phyloP scores from a whole-genome alignment of 2,113 vertebrate species.

The Sapajus apella region DNA sequence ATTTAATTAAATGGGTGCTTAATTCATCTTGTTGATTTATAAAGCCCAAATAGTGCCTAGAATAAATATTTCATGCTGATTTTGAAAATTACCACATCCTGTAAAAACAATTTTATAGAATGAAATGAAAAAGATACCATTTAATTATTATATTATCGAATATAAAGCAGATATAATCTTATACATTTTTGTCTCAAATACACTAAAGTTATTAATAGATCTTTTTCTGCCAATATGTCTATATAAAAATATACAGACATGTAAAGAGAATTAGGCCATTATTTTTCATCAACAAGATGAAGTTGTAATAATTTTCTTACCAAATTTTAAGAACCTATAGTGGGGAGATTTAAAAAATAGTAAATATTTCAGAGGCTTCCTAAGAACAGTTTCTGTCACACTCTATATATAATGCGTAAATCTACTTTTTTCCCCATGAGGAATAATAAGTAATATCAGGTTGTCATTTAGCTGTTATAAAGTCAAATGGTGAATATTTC shows the following conservation, averaged over 20 bases:
- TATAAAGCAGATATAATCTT: background rate
- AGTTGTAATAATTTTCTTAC: slow-evolving; percentile 41
- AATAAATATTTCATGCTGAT: background rate
- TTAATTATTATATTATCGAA: background rate
- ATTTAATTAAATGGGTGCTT: background rate
- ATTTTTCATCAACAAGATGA: slow-evolving; percentile 15
- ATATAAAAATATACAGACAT: background rate
- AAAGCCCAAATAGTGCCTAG: background rate
- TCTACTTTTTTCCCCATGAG: slow-evolving; percentile 51
- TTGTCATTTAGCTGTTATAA: slow-evolving; percentile 40
- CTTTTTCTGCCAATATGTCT: background rate
- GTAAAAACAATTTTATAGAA: background rate
- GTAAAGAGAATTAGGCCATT: slow-evolving; percentile 33
- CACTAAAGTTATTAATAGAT: background rate
- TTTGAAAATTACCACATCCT: background rate
- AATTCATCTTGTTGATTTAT: background rate
- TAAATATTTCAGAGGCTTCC: slow-evolving; percentile 42
- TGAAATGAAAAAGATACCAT: background rate
- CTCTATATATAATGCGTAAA: slow-evolving; percentile 17
- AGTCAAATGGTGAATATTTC: background rate
- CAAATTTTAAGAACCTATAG: slow-evolving; percentile 33
- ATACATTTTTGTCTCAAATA: background rate
- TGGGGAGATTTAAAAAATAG: background rate
- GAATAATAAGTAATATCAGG: slow-evolving; percentile 23
- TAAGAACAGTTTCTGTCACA: slow-evolving; percentile 37